Base-by-base conservation (phyloP, 2,113 vertebrate species). In the Poeciliopsis turrubarensis region DNA sequence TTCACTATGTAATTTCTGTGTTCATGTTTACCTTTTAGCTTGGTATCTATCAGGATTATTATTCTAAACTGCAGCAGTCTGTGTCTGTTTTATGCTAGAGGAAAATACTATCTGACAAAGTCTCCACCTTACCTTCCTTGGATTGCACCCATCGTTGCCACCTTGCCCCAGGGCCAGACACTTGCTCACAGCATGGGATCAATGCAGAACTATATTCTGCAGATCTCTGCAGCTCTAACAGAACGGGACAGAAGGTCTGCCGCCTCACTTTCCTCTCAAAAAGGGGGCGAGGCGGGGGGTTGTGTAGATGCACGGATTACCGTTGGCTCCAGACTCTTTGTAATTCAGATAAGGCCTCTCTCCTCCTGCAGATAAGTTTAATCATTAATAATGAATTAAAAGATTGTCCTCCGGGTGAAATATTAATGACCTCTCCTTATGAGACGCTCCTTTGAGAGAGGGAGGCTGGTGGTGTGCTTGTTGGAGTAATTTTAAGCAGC, bases 371-470 rank as follows among this genome's bases (percentile, higher is more conserved):
- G 87, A 81, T 78, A 81, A 69, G 87, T 80, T 87, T 87, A 91
- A 86, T 80, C 87, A 93, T 92, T 86, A 93, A 94, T 93, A 91
- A 91, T 87, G 66, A 86, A 93, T 92, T 83, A 82, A 92, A 90
- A 91, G 84, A 90, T 80, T 84, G 87, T 89, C 84, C 76, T 83
- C 72, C 81, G 80, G 77, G 79, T 93, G 68, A 91, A 93, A 91
- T 91, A 93, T 93, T 91, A 88, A 93, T 92, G 86, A 68, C 26
- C 74, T 73, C 60, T 79, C 86, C 86, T 86, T 89, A 87, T 81
- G 82, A 79, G 60, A 70, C 19, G 67, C 75, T 89, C 78, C 63
- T 67, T 2, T 62, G 81, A 81, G 75, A 80, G 51, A 57, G 25
- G 41, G 60, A 71, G 44, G 73, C 54, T 31, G 72, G 77, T 68